A percentile compares a stretch with the other conserved stretches of the same genome.
These are phyloP conservation scores for Leptocoma aspasia DNA, from an alignment of 2,113 vertebrate genomes.

Conservation along the genomic window DNA sequence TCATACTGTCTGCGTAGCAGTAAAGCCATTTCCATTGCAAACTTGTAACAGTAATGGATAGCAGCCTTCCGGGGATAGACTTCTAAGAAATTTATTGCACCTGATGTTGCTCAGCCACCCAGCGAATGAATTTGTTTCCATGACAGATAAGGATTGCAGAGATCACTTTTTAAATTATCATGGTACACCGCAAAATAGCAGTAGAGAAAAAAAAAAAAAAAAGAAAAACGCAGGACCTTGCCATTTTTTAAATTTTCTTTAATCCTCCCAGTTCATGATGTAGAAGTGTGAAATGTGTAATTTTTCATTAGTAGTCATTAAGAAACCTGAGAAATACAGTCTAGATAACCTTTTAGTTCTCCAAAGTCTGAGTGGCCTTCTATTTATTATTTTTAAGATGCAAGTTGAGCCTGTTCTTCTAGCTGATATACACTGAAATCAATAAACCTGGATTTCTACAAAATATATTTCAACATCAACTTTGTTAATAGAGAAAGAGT, in stretches of 20 bases:
- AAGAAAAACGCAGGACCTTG: constrained; percentile 3
- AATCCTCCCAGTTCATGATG: not conserved
- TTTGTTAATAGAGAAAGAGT: not conserved
- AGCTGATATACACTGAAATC: not conserved
- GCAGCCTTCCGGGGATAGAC: constrained; percentile 67
- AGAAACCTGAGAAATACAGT: not conserved
- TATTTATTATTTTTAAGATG: not conserved
- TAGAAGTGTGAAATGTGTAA: not conserved
- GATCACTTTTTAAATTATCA: constrained; percentile 67
- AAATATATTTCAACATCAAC: not conserved
- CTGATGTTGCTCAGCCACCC: constrained; percentile 66
- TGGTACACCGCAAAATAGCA: constrained; percentile 48
- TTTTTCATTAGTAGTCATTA: constrained; percentile 51
- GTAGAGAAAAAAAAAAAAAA: not conserved
- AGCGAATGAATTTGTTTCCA: constrained; percentile 68
- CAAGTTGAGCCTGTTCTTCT: not conserved
- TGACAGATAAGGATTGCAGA: constrained; percentile 65
- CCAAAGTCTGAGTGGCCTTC: not conserved
- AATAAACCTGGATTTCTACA: not conserved
- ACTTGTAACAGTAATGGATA: constrained; percentile 72
- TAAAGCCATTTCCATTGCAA: constrained; percentile 70
- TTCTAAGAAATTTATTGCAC: constrained; percentile 75
- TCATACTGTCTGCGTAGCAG: constrained; percentile 44
- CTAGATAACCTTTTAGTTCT: not conserved
- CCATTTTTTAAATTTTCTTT: constrained; percentile 39